phyloP scores from a whole-genome alignment of 2,113 vertebrate genomes.

The Tragelaphus imberbis region DNA sequence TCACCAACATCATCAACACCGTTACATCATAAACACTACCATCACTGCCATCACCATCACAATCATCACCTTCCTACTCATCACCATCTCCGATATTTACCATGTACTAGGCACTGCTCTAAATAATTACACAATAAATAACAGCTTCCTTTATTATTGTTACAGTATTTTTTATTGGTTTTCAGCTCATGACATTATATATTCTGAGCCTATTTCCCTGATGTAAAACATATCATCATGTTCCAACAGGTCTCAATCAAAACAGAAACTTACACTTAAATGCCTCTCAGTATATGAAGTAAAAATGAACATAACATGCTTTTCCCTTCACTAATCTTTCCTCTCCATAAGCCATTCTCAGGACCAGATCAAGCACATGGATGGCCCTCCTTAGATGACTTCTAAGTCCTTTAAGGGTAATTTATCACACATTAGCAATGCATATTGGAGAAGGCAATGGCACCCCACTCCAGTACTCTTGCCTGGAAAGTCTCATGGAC shows the following conservation, averaged over 20 bases:
- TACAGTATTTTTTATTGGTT: not conserved
- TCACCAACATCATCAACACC: not conserved
- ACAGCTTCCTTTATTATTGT: not conserved
- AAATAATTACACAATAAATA: not conserved
- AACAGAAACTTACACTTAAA: not conserved
- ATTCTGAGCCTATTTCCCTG: not conserved
- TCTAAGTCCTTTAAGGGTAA: not conserved
- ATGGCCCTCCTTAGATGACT: not conserved
- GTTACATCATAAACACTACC: not conserved
- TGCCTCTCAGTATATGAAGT: not conserved
- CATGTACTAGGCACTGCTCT: not conserved
- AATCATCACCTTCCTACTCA: not conserved
- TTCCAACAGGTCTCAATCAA: not conserved
- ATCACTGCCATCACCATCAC: not conserved
- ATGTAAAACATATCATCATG: not conserved
- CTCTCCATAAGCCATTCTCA: not conserved
- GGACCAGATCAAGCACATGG: not conserved
- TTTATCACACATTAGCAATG: not conserved
- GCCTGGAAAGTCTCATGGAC: too few relatives aligned
- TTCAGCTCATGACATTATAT: constrained; percentile 14
- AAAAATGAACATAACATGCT: not conserved
- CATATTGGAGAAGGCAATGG: too few relatives aligned
- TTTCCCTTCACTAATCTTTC: not conserved
- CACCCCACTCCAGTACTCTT: too few relatives aligned
- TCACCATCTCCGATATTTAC: not conserved